Evolutionary conservation across 2,888 invertebrate genomes (phyloP).

Genomic region (Cephus rjabovi): DNA sequence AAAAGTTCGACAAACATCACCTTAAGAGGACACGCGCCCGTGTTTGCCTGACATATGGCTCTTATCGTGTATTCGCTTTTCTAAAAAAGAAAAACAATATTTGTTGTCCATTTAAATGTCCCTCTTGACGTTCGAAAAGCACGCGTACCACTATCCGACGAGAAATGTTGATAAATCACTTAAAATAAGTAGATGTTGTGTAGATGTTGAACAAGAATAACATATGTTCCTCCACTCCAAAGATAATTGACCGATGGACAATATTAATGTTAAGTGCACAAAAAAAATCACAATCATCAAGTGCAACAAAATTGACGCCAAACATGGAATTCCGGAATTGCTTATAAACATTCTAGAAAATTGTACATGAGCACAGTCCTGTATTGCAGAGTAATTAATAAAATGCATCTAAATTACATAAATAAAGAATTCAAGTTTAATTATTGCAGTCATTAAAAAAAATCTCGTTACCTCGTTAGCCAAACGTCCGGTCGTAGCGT

Average conservation of each 20-base stretch:
- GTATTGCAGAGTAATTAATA: background rate
- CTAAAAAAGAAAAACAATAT: conserved; percentile 10
- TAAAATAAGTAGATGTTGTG: conserved; percentile 6
- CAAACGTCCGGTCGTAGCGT: background rate
- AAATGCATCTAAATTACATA: background rate
- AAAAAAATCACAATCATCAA: background rate
- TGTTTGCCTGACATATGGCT: conserved; percentile 32
- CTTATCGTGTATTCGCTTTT: conserved; percentile 13
- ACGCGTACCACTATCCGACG: background rate
- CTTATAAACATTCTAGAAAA: background rate
- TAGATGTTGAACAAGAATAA: conserved; percentile 11
- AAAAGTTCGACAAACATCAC: conserved; percentile 19
- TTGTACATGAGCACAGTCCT: background rate
- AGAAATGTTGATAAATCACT: conserved; percentile 20
- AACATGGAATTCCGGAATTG: background rate
- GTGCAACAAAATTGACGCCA: background rate
- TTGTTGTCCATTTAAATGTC: conserved; percentile 26
- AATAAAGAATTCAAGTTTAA: background rate
- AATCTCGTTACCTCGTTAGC: background rate
- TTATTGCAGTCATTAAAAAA: background rate
- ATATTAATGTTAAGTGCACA: background rate
- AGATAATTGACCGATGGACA: conserved; percentile 19
- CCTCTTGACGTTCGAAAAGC: background rate
- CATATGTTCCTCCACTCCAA: conserved; percentile 17
- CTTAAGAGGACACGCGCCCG: conserved; percentile 28